Base-by-base conservation (phyloP, 2,888 invertebrate species). In the Zygothrica quintamaculata region DNA sequence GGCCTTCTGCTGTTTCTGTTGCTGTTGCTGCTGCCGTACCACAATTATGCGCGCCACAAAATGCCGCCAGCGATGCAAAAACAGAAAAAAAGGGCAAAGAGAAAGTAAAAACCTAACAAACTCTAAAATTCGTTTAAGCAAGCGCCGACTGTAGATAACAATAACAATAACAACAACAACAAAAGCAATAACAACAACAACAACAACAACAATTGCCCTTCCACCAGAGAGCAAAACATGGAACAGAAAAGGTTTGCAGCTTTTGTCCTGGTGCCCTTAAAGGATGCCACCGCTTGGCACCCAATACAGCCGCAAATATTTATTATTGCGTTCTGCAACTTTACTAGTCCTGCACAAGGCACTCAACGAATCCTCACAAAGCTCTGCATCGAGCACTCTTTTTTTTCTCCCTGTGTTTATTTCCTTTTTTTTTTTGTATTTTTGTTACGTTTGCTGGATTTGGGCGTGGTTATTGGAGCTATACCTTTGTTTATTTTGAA, bases 11-110 rank as follows among this genome's bases (percentile, higher is more conserved):
- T 29, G 44, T 37, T 43, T 15, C 40, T 43, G 16, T 29, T 39
- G 44, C 26, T 42, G 37, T 34, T 29, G 53, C 64, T 59, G 43
- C 48, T 42, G 52, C 12, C 43, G 37, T 50, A 69, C 65, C 79
- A 73, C 71, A 81, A 85, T 82, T 85, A 81, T 76, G 79, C 79
- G 69, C 61, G 62, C 85, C 85, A 67, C 86, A 65, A 82, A 22
- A 71, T 62, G 74, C 79, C 69, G 65, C 61, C 13, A 56, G 72
- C 71, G 34, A 52, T 56, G 61, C 55, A 42, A 48, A 55, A 18
- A 58, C 16, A 48, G 18, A 15, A 43, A 13, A 12, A 46, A 43
- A 53, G 37, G 42, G 51, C 39, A 48, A 53, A 22, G 5, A 5
- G 18, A 22, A 22, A 22, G 18, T 22, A 22, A 39, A 56, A 57